These are phyloP conservation scores for Chunga burmeisteri DNA, from an alignment of 2,113 vertebrate genomes.

Conservation along the genomic window DNA sequence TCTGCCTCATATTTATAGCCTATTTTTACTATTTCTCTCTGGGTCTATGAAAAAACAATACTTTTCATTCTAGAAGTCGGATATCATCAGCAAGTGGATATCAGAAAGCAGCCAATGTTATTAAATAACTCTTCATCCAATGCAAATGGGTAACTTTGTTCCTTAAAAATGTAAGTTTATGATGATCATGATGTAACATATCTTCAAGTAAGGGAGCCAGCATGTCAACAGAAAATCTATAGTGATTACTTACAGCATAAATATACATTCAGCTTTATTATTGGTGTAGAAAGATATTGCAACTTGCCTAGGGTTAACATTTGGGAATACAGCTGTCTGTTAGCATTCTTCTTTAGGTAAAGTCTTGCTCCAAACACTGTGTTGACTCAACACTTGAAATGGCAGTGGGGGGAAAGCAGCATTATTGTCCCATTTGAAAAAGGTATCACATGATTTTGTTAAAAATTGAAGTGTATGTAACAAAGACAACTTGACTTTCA, in stretches of 20 bases:
- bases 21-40: neutral
- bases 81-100: neutral
- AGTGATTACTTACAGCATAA: neutral
- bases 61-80: neutral
- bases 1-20: neutral
- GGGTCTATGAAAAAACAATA: neutral
- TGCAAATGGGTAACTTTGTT: neutral
- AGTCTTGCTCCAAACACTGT: neutral
- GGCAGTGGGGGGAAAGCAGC: fast-evolving
- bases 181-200: neutral
- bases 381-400: neutral
- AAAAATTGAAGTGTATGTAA: neutral
- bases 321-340: neutral
- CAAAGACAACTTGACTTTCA: neutral
- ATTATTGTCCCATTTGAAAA: neutral
- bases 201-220: neutral
- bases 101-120: neutral
- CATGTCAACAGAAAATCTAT: neutral
- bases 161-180: neutral
- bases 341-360: neutral
- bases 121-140: neutral
- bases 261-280: neutral
- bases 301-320: neutral
- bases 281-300: neutral
- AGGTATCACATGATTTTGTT: neutral